Evolutionary conservation across 2,113 vertebrate genomes (phyloP).

Genomic region (Pogonocichla stellata): DNA sequence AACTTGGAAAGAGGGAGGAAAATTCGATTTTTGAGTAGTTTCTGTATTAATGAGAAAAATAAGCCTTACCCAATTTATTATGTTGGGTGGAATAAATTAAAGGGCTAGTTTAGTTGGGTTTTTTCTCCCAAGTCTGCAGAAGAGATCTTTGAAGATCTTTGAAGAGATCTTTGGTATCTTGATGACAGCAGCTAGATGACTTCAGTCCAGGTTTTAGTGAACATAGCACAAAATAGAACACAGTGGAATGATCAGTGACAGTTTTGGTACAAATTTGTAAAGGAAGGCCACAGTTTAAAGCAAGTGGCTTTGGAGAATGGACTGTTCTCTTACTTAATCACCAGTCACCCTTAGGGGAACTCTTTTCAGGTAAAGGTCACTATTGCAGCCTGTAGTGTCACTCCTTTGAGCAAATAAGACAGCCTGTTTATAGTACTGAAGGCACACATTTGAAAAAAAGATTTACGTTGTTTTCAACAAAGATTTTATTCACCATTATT

Average conservation of each 20-base stretch:
- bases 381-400: not conserved
- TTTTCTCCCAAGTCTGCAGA: not conserved
- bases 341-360: not conserved
- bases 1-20: not conserved
- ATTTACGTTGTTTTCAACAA: not conserved
- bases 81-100: conserved; percentile 5
- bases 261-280: not conserved
- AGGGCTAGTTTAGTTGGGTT: not conserved
- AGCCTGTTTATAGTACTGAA: not conserved
- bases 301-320: not conserved
- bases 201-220: not conserved
- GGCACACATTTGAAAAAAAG: not conserved
- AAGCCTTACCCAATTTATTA: not conserved
- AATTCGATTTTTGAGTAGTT: conserved; percentile 3
- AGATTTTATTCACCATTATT: not conserved
- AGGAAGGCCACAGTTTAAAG: not conserved
- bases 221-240: not conserved
- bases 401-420: not conserved
- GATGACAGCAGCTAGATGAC: not conserved
- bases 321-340: not conserved
- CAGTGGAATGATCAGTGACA: not conserved
- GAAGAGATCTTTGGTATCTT: not conserved
- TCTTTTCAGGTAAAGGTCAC: not conserved
- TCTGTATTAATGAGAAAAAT: conserved; percentile 1
- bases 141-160: not conserved